These are phyloP conservation scores for Sarcophaga rosellei DNA, from an alignment of 2,888 invertebrate genomes.

Conservation along the genomic window DNA sequence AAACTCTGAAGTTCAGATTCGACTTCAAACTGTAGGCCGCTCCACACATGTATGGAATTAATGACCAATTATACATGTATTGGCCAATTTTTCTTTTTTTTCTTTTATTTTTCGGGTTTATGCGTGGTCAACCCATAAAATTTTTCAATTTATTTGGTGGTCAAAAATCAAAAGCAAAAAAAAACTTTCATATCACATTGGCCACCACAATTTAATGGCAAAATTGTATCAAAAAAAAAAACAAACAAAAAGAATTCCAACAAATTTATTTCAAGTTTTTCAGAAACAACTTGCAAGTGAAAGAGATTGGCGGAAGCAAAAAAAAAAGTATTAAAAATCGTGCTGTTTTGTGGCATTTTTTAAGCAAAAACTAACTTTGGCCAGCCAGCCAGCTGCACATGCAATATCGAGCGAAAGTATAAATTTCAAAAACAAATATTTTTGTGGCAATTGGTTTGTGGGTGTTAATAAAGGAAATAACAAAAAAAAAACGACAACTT, in stretches of 20 bases:
- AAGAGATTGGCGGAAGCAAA: background rate
- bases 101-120: too few relatives aligned
- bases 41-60: too few relatives aligned
- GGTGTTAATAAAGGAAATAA: background rate
- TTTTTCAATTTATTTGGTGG: slow-evolving; percentile 36
- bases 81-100: too few relatives aligned
- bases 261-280: slow-evolving; percentile 21
- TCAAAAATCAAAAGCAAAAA: background rate
- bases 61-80: too few relatives aligned
- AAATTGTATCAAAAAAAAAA: background rate
- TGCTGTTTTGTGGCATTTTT: slow-evolving; percentile 8
- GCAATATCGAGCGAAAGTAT: slow-evolving; percentile 6
- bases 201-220: background rate
- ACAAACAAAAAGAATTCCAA: background rate
- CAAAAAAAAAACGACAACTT: background rate
- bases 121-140: slow-evolving; percentile 8
- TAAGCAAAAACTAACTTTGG: background rate
- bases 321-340: slow-evolving; percentile 2
- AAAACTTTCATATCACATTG: slow-evolving; percentile 20
- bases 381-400: background rate
- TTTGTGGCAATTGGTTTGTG: slow-evolving; percentile 32
- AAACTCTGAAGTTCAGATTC: too few relatives aligned
- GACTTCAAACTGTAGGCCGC: too few relatives aligned
- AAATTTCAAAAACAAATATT: slow-evolving; percentile 25
- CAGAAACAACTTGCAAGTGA: background rate